phyloP scores from a whole-genome alignment of 30 jellyfish, hydroid and myxozoan genomes.

The Turritopsis dohrnii region DNA sequence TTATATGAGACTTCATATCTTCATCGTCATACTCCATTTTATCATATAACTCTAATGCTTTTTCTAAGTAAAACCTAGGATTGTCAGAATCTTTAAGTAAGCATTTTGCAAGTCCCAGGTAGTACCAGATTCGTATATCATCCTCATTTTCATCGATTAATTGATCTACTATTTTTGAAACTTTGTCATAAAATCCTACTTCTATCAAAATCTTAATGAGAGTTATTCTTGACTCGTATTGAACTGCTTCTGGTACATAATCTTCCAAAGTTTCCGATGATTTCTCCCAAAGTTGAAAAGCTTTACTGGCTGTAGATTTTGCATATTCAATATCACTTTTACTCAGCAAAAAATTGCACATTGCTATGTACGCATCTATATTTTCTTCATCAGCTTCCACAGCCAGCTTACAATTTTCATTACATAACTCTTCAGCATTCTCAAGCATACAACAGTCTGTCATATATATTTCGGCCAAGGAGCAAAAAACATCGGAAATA shows the following conservation, averaged over 20 bases:
- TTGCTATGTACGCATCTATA: slow-evolving; percentile 65
- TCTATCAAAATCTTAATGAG: slow-evolving; percentile 61
- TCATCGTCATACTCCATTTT: slow-evolving; percentile 58
- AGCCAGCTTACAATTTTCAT: slow-evolving; percentile 66
- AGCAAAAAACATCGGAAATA: slow-evolving; percentile 77
- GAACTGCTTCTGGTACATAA: slow-evolving; percentile 21
- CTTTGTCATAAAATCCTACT: slow-evolving; percentile 49
- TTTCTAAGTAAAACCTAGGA: slow-evolving; percentile 51
- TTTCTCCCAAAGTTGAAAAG: slow-evolving; percentile 45
- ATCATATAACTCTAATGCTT: slow-evolving; percentile 64
- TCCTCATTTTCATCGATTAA: slow-evolving; percentile 79
- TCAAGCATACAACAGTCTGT: slow-evolving; percentile 90
- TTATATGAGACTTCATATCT: slow-evolving; percentile 41
- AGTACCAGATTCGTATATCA: slow-evolving; percentile 82
- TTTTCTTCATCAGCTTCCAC: slow-evolving; percentile 46
- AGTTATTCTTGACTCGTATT: slow-evolving; percentile 54
- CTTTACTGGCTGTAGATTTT: slow-evolving; percentile 12
- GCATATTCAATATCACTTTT: slow-evolving; percentile 68
- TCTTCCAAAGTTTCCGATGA: slow-evolving; percentile 9
- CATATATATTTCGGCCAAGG: slow-evolving; percentile 85
- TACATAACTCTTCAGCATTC: slow-evolving; percentile 73
- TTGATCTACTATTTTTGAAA: slow-evolving; percentile 37
- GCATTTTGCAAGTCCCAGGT: slow-evolving; percentile 56
- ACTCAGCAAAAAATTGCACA: slow-evolving; percentile 66
- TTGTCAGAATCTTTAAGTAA: slow-evolving; percentile 44